Conservation (phyloP, 2,888 invertebrate genomes). For the Drymonia ruficornis region DNA sequence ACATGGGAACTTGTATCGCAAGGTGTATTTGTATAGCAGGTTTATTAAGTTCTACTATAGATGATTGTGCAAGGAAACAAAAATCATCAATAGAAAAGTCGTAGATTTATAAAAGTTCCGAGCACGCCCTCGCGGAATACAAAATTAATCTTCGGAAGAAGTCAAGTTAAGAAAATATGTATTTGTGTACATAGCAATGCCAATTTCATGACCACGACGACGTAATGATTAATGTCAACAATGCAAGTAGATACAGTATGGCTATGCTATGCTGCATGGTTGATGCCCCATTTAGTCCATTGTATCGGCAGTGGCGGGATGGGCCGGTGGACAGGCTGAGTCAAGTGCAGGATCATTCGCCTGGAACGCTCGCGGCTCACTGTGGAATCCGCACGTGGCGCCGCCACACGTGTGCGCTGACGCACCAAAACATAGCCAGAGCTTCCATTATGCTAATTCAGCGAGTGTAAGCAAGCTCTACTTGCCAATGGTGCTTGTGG, state of each 20-base stretch:
- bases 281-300: constrained; percentile 67
- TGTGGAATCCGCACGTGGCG: constrained; percentile 72
- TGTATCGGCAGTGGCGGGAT: constrained; percentile 62
- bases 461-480: constrained; percentile 43
- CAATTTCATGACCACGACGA: constrained; percentile 10
- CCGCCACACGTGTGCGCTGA: constrained; percentile 66
- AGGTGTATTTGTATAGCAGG: no score
- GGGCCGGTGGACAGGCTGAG: constrained; percentile 66
- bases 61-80: no score
- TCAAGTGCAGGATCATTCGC: constrained; percentile 79
- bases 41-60: no score
- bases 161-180: no score
- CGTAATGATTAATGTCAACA: constrained; percentile 25
- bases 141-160: no score
- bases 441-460: constrained; percentile 35
- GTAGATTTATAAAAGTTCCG: no score
- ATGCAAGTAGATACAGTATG: constrained; percentile 9
- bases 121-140: no score
- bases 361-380: constrained; percentile 75
- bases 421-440: constrained; percentile 53
- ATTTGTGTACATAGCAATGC: constrained; percentile 10
- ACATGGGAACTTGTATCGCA: no score
- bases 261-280: constrained; percentile 33
- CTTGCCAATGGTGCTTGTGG: constrained; percentile 4
- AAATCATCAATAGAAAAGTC: no score